These are phyloP conservation scores for Acrocephalus kingi DNA, from an alignment of 2,113 vertebrate genomes.

Conservation along the genomic window DNA sequence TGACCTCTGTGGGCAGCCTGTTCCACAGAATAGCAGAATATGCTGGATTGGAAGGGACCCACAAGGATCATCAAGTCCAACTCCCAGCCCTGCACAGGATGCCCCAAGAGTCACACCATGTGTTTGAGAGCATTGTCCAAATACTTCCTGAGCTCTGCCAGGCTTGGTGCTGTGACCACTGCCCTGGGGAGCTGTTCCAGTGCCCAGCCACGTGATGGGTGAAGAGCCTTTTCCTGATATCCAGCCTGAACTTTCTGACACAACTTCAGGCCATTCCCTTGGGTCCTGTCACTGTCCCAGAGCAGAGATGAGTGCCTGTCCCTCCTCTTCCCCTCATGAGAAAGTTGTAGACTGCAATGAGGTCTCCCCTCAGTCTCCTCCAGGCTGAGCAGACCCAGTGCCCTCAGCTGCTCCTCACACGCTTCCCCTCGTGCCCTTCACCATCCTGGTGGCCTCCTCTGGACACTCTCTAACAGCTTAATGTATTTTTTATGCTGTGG, in stretches of 20 bases:
- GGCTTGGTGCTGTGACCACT: neutral
- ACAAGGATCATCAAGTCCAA: neutral
- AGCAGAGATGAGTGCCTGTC: too few relatives aligned
- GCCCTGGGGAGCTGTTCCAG: neutral
- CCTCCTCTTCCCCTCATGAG: too few relatives aligned
- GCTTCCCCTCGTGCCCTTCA: too few relatives aligned
- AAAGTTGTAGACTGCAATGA: neutral
- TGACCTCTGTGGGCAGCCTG: neutral
- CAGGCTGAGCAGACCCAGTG: neutral
- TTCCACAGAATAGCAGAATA: neutral
- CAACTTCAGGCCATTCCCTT: too few relatives aligned
- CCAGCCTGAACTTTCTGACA: neutral
- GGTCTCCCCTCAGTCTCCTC: neutral
- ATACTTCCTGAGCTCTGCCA: neutral
- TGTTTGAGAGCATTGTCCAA: rapidly evolving
- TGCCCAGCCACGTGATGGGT: neutral
- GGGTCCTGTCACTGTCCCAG: too few relatives aligned
- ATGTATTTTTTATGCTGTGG: neutral
- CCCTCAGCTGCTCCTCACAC: neutral
- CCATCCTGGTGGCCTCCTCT: neutral
- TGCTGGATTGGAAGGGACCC: neutral
- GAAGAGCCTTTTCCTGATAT: neutral
- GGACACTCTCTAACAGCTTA: rapidly evolving
- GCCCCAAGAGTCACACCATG: neutral
- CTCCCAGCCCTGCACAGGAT: neutral